phyloP scores from a whole-genome alignment of 2,113 vertebrate genomes.

The Grammomys dolichurus region DNA sequence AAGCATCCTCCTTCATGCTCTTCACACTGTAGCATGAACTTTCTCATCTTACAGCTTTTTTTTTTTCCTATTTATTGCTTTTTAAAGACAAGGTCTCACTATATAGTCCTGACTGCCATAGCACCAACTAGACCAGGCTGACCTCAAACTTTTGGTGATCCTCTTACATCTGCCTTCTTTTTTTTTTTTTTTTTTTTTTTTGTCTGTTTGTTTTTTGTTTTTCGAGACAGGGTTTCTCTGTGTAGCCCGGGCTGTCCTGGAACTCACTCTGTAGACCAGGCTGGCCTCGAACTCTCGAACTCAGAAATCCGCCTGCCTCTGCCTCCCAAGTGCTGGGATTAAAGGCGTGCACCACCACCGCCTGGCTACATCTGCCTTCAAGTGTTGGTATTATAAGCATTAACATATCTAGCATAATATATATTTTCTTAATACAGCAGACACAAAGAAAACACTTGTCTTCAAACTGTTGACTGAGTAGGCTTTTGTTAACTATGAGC shows the following conservation, averaged over 20 bases:
- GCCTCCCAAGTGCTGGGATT: no score
- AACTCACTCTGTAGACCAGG: no score
- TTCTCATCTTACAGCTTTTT: neutral
- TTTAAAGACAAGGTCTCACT: neutral
- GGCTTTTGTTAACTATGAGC: neutral
- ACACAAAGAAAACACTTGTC: slow-evolving; percentile 51
- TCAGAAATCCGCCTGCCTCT: no score
- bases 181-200: no score
- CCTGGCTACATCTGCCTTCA: neutral
- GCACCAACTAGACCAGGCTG: neutral
- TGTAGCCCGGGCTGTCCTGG: no score
- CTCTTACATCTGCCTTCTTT: neutral
- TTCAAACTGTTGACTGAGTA: slow-evolving; percentile 34
- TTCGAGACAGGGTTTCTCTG: no score
- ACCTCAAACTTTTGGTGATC: neutral
- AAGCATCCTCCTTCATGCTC: slow-evolving; percentile 13
- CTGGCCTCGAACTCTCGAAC: no score
- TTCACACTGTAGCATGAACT: slow-evolving; percentile 11
- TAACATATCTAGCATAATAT: neutral
- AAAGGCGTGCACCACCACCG: no score
- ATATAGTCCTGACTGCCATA: neutral
- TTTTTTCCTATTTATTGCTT: neutral
- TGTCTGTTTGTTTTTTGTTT: no score
- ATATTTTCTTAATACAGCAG: slow-evolving; percentile 46
- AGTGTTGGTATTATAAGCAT: neutral